Base-by-base conservation (phyloP, 2,888 invertebrate species). In the Acrobasis repandana region DNA sequence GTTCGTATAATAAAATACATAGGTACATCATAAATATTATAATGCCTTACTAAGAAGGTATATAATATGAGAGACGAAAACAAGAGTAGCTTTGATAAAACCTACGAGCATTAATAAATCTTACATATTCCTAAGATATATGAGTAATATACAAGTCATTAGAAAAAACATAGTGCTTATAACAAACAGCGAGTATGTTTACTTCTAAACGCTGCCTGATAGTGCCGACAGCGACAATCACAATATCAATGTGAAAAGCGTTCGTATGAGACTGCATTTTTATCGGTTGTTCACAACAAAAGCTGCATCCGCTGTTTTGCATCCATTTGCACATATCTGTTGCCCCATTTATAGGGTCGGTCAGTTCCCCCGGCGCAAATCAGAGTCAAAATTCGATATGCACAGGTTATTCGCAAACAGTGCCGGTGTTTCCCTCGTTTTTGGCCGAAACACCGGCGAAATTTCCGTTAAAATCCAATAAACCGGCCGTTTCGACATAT, bases 391-490 rank as follows among this genome's bases (percentile, higher is more conserved):
- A 85, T 83, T 82, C 85, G 81, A 86, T 86, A 86, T 85, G 80
- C 79, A 76, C 79, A 46, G 69, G 82, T 84, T 85, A 85, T 86
- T 83, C 79, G 82, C 81, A 85, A 83, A 85, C 85, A 83, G 74
- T 71, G 77, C 65, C 57, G 68, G 66, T 68, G 54, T 54, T 74
- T 75, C 76, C 73, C 74, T 81, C 76, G 81, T 80, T 80, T 82
- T 80, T 78, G 75, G 79, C 71, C 69, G 68, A 65, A 67, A 73
- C 60, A 67, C 76, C 78, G 83, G 82, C 74, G 82, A 84, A 86
- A 87, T 87, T 88, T 87, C 87, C 87, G 82, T 81, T 87, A 82
- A 87, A 90, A 88, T 89, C 83, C 90, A 88, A 90, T 90, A 89
- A 87, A 83, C 80, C 73, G 76, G 67, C 73, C 69, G 71, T 68